Percentiles rank a stretch among this genome's conserved stretches.
phyloP scores from a whole-genome alignment of 2,888 invertebrate species.

The Lithophane semibrunnea region DNA sequence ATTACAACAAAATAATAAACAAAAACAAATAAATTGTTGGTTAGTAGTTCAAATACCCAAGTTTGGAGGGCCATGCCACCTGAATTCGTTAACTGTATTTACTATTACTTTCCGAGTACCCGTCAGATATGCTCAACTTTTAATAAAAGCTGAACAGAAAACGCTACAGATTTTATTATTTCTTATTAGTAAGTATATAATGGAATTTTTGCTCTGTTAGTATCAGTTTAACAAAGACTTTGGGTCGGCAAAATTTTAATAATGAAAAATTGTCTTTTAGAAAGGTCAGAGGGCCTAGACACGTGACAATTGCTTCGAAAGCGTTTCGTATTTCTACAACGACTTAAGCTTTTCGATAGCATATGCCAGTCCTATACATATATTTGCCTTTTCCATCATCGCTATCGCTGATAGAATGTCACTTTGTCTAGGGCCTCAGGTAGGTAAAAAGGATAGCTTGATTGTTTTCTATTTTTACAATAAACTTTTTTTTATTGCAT shows the following conservation, averaged over 20 bases:
- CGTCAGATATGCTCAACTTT: slow-evolving; percentile 8
- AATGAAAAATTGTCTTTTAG: not conserved
- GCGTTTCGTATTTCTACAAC: too few relatives aligned
- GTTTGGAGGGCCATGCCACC: not conserved
- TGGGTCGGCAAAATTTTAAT: not conserved
- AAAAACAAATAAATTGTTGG: not conserved
- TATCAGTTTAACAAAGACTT: slow-evolving; percentile 7
- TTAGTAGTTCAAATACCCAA: not conserved
- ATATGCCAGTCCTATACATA: too few relatives aligned
- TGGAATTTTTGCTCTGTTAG: not conserved
- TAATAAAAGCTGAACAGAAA: slow-evolving; percentile 25
- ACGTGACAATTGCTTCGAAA: too few relatives aligned
- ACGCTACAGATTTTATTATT: slow-evolving; percentile 9
- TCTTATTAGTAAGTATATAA: not conserved
- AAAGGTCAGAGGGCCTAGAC: not conserved
- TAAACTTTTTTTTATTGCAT: not conserved
- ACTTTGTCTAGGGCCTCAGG: too few relatives aligned
- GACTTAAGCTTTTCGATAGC: too few relatives aligned
- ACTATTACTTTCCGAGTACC: slow-evolving; percentile 12
- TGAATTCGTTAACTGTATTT: not conserved
- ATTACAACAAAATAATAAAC: not conserved
- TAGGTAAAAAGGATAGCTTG: not conserved
- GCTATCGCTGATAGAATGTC: too few relatives aligned
- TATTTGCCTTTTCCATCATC: too few relatives aligned
- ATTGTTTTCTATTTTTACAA: too few relatives aligned